phyloP scores from a whole-genome alignment of 92 coral and sea anemone species.

The Parazoanthus swiftii region DNA sequence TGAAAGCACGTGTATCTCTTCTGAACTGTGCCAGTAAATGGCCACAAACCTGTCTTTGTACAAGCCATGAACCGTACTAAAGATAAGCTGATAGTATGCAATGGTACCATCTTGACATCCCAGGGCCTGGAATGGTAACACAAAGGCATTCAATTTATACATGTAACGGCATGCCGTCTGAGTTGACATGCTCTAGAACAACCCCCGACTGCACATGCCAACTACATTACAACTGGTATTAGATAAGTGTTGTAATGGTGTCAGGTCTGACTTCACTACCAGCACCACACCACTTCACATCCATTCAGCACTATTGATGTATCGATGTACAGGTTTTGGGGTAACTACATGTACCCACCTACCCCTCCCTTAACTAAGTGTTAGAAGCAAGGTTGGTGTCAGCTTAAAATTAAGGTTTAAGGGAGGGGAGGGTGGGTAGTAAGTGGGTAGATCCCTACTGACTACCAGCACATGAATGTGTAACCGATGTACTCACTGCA shows the following conservation, averaged over 20 bases:
- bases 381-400: no score
- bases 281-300: background rate
- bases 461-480: no score
- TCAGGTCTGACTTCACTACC: constrained; percentile 79
- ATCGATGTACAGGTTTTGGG: no score
- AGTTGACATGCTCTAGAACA: background rate
- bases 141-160: background rate
- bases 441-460: no score
- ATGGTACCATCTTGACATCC: constrained; percentile 99
- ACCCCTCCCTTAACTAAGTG: no score
- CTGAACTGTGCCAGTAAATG: background rate
- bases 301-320: no score
- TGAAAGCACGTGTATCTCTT: no score
- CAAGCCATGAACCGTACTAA: constrained; percentile 96
- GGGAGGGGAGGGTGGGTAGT: no score
- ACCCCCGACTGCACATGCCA: no score
- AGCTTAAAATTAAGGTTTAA: no score
- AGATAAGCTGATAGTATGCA: constrained; percentile 92
- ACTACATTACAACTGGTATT: no score
- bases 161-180: background rate
- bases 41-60: constrained; percentile 86
- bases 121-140: constrained; percentile 58
- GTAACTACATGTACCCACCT: no score
- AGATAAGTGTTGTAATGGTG: constrained; percentile 41
- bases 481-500: constrained; percentile 69